Base-by-base conservation (phyloP, 1,140 invertebrate species). In the Diorhabda sublineata region DNA sequence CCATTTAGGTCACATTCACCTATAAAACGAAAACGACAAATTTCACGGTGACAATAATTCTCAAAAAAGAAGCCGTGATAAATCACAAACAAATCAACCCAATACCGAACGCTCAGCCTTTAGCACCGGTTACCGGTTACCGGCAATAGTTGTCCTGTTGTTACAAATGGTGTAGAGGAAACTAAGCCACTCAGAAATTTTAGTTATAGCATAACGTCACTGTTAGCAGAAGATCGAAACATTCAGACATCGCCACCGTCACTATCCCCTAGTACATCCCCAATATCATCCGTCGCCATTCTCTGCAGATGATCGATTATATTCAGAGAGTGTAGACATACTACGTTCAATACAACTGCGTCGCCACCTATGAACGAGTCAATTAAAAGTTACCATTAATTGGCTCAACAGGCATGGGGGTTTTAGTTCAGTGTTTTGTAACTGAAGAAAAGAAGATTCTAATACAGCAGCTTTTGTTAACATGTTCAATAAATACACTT, bases 161-260 rank as follows among this genome's bases (percentile, higher is more conserved):
- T 60, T 58, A 57, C 61, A 43, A 77, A 78, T 60, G 76, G 74
- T 57, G 9, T 66, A 41, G 74, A 75, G 11, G 78, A 77, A 42
- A 72, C 68, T 42, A 75, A 78, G 65, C 69, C 74, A 43, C 47
- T 74, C 42, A 66, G 71, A 58, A 80, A 80, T 68, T 75, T 88
- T 76, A 91, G 88, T 61, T 74, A 74, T 81, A 92, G 90, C 82
- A 92, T 92, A 80, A 90, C 90, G 71, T 91, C 90, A 70, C 82
- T 92, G 75, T 81, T 92, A 67, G 89, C 89, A 42, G 80, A 80
- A 42, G 79, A 81, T 72, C 75, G 65, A 26, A 71, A 62, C 56
- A 59, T 71, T 42, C 76, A 74, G 69, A 72, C 72, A 58, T 78
- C 76, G 47, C 78, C 77, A 7, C 76, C 72, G 66, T 75, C 79